Evolutionary conservation across 2,888 invertebrate species (phyloP), one percentile per base, ranked within the genome.

Genomic region (Saturnia japonica): DNA sequence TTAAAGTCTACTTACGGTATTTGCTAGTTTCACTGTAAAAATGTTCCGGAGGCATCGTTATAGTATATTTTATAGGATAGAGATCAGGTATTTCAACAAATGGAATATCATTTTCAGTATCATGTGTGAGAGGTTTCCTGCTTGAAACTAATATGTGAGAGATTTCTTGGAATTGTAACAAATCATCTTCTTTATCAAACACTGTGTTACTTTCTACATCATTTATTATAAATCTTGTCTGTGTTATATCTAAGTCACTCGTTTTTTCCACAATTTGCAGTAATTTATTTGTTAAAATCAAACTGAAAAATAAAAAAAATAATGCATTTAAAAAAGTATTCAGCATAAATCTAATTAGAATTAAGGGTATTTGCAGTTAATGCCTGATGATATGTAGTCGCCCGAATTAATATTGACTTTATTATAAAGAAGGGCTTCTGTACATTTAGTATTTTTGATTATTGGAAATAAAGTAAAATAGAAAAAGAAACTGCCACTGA

Each of bases 1-100:
- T 28, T 11, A 28, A 60, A 60, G 1, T 14, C 2, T 78, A 95
- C 97, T 96, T 95, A 98, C 97, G 96, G 86, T 96, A 97, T 78
- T 94, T 86, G 85, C 96, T 95, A 67, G 90, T 86, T 22, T 93
- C 85, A 71, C 94, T 88, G 82, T 97, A 97, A 81, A 97, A 95
- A 85, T 97, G 95, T 69, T 94, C 90, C 71, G 94, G 85, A 19
- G 94, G 90, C 72, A 97, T 85, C 67, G 97, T 96, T 70, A 97
- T 94, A 0, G 96, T 96, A 71, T 95, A 95, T 80, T 96, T 95
- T 22, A 98, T 88, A 2, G 99, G 98, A 86, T 95, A 94, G 74
- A 99, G 89, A 84, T 96, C 94, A 11, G 97, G 97, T 62, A 98
- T 87, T 69, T 94, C 85, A 51, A 94, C 83, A 73, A 92, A 90